phyloP scores from a whole-genome alignment of 2,113 vertebrate species.

The Pseudolaguvia tuberculata region DNA sequence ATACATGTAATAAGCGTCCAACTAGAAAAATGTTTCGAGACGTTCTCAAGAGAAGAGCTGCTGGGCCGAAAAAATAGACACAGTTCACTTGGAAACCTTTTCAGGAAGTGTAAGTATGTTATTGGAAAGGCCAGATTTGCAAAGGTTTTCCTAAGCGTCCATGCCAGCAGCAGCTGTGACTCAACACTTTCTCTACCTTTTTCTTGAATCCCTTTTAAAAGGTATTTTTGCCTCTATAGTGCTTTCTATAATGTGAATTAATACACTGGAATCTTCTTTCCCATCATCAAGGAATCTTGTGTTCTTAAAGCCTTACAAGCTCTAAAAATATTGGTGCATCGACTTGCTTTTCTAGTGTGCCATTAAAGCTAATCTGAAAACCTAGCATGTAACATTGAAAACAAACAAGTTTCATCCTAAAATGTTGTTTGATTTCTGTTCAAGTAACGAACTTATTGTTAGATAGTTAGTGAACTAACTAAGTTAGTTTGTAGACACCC shows the following conservation, averaged over 20 bases:
- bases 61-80: conserved; percentile 5
- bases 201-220: neutral
- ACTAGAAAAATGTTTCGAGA: neutral
- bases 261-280: no score
- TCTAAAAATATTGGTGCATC: neutral
- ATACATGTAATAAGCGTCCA: neutral
- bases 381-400: neutral
- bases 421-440: neutral
- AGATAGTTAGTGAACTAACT: no score
- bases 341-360: neutral
- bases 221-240: neutral
- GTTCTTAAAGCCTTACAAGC: neutral
- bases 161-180: conserved; percentile 30
- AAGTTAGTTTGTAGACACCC: no score
- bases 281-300: no score
- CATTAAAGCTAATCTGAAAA: neutral
- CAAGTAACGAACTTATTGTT: neutral
- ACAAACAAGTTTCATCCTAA: neutral
- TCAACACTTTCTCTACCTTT: neutral
- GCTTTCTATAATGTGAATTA: neutral
- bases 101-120: conserved; percentile 42
- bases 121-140: conserved; percentile 29
- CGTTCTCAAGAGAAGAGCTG: neutral
- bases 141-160: conserved; percentile 10
- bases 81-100: conserved; percentile 10